phyloP scores from a whole-genome alignment of 2,888 invertebrate species.

The Drosophila affinis region DNA sequence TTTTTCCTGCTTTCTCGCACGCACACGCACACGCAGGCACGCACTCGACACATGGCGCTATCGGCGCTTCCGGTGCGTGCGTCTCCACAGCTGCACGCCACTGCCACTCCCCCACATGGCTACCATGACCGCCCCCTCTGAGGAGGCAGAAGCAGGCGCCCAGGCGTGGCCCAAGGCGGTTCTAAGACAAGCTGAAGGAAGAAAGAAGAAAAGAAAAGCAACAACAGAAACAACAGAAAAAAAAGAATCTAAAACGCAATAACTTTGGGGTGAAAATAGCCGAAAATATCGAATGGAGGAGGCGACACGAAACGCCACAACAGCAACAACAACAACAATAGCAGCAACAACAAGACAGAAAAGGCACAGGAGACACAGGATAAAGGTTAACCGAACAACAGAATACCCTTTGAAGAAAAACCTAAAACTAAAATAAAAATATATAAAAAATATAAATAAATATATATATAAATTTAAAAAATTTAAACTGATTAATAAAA shows the following conservation, averaged over 20 bases:
- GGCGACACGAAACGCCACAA: conserved; percentile 33
- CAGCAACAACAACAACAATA: background rate
- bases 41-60: conserved; percentile 79
- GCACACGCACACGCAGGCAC: conserved; percentile 67
- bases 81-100: conserved; percentile 24
- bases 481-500: too few species aligned
- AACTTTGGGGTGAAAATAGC: conserved; percentile 80
- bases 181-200: conserved; percentile 42
- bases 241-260: conserved; percentile 71
- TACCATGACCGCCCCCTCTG: conserved; percentile 11
- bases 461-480: too few species aligned
- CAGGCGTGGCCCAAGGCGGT: conserved; percentile 60
- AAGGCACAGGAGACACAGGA: background rate
- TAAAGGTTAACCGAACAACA: background rate
- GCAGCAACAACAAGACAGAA: background rate
- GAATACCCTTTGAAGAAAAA: background rate
- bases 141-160: conserved; percentile 28
- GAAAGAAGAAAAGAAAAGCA: conserved; percentile 16
- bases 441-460: too few species aligned
- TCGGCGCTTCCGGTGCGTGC: conserved; percentile 80
- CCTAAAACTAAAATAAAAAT: too few species aligned
- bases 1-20: conserved; percentile 58
- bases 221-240: conserved; percentile 30
- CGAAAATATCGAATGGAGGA: conserved; percentile 78
- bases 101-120: conserved; percentile 14